Evolutionary conservation across 2,797 vertebrate species (phyloP).

Genomic region (Ctenopoma kingsleyae): DNA sequence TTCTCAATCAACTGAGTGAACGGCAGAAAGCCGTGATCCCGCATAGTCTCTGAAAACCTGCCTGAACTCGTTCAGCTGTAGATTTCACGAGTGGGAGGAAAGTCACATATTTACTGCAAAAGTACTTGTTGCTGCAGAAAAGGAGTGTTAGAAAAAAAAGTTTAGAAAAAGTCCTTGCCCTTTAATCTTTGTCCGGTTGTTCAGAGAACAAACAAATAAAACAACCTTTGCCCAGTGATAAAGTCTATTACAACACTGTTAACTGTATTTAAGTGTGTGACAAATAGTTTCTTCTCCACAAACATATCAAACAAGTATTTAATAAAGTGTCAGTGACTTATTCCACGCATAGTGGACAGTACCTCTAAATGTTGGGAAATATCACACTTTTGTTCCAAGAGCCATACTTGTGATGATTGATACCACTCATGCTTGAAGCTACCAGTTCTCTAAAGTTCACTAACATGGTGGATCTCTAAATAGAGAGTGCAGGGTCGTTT

Average conservation of each 20-base stretch:
- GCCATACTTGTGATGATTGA: no score
- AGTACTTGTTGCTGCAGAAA: background rate
- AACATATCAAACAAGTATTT: no score
- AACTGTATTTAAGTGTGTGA: background rate
- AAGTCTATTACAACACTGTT: background rate
- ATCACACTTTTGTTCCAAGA: no score
- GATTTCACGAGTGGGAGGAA: background rate
- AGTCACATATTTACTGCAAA: background rate
- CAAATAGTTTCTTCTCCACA: no score
- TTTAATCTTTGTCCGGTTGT: background rate
- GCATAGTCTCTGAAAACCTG: constrained; percentile 5
- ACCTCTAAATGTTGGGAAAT: no score
- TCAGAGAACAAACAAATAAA: background rate
- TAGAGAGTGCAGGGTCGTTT: no score
- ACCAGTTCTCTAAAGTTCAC: no score
- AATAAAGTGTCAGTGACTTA: no score
- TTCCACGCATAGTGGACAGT: no score
- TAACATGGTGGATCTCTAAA: no score
- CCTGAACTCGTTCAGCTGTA: background rate
- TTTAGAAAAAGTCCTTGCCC: constrained; percentile 1
- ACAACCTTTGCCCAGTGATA: background rate
- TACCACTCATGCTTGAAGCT: no score
- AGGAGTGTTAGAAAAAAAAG: background rate
- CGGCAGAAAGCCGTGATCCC: background rate
- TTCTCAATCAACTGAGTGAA: constrained; percentile 4